phyloP scores from a whole-genome alignment of 2,797 vertebrate species.

The Acanthurus tractus region DNA sequence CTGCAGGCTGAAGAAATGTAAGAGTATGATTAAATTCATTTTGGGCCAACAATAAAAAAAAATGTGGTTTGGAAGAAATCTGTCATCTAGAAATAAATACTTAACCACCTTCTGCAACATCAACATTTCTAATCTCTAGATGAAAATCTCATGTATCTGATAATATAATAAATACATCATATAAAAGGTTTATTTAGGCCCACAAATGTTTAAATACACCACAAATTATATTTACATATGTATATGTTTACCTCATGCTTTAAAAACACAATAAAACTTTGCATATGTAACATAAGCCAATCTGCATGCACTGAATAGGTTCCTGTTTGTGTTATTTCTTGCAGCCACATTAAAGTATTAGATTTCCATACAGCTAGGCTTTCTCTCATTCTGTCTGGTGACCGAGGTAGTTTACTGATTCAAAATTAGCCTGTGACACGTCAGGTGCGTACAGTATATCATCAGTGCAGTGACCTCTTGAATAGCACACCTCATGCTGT shows the following conservation, averaged over 20 bases:
- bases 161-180: not conserved
- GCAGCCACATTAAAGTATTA: conserved; percentile 45
- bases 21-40: conserved; percentile 5
- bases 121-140: conserved; percentile 9
- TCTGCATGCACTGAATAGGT: not conserved
- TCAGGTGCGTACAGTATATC: conserved; percentile 78
- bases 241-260: not conserved
- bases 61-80: conserved; percentile 21
- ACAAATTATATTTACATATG: not conserved
- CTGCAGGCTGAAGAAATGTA: not conserved
- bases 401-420: conserved; percentile 43
- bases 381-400: conserved; percentile 58
- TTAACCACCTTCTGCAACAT: not conserved
- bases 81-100: conserved; percentile 4
- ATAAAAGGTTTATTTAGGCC: not conserved
- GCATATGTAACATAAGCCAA: not conserved
- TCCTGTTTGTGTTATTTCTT: conserved; percentile 18
- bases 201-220: not conserved
- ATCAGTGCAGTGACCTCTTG: conserved; percentile 57
- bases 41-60: not conserved
- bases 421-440: conserved; percentile 69
- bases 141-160: not conserved
- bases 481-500: conserved; percentile 72
- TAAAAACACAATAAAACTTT: not conserved
- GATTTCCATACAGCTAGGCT: conserved; percentile 48